phyloP scores from a whole-genome alignment of 2,113 vertebrate genomes.

The Geococcyx californianus region DNA sequence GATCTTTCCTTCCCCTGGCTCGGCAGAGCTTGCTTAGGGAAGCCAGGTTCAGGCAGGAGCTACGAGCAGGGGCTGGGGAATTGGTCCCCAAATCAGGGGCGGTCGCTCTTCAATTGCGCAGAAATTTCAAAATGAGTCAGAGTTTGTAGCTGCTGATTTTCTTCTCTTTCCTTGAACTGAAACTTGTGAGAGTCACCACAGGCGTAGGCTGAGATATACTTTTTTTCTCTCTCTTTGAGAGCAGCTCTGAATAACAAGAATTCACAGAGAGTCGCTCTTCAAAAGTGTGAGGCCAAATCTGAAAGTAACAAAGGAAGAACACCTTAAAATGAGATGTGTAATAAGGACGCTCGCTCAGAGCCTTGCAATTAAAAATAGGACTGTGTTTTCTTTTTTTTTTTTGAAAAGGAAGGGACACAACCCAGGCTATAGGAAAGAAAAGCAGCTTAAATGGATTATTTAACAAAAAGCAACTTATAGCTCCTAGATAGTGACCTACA shows the following conservation, averaged over 20 bases:
- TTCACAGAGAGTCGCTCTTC: slow-evolving; percentile 54
- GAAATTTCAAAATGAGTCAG: slow-evolving; percentile 47
- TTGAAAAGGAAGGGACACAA: slow-evolving; percentile 50
- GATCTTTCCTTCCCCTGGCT: slow-evolving; percentile 7
- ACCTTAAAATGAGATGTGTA: slow-evolving; percentile 55
- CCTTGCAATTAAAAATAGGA: slow-evolving; percentile 49
- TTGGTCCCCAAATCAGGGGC: neutral
- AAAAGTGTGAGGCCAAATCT: slow-evolving; percentile 31
- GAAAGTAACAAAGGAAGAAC: slow-evolving; percentile 63
- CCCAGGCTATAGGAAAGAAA: slow-evolving; percentile 67
- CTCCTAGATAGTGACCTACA: slow-evolving; percentile 81
- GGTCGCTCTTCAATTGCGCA: neutral
- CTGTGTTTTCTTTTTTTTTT: neutral
- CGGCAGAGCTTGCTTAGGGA: neutral
- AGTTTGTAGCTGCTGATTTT: slow-evolving; percentile 38
- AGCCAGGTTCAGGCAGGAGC: neutral
- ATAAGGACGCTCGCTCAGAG: slow-evolving; percentile 13
- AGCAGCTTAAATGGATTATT: slow-evolving; percentile 82
- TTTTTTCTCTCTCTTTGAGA: slow-evolving; percentile 19
- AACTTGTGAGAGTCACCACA: slow-evolving; percentile 58
- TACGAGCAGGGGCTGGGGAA: neutral
- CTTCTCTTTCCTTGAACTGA: slow-evolving; percentile 55
- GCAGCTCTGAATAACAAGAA: slow-evolving; percentile 43
- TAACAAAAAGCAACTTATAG: slow-evolving; percentile 78
- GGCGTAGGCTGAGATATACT: slow-evolving; percentile 37